Conservation (phyloP, 2,113 vertebrate genomes). For the Chaetorhynchus papuensis region DNA sequence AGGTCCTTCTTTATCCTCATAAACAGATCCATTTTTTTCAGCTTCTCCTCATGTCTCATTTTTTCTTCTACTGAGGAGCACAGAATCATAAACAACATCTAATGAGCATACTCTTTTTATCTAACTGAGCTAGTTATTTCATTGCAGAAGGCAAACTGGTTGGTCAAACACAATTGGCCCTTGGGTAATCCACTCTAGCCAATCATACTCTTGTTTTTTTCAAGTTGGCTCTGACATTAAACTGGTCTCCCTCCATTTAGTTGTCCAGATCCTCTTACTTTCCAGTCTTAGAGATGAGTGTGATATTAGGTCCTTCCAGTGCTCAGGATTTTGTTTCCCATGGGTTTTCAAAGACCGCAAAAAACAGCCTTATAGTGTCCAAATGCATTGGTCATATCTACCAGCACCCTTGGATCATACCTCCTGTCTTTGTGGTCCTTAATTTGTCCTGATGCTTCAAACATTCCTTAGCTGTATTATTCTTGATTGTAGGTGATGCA, state of each 20-base stretch:
- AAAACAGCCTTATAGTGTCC: background rate
- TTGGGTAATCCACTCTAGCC: background rate
- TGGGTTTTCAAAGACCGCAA: background rate
- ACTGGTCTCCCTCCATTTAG: background rate
- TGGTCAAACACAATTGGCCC: background rate
- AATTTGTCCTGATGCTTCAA: background rate
- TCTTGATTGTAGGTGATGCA: background rate
- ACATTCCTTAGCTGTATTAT: background rate
- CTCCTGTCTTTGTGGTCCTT: background rate
- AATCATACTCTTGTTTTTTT: background rate
- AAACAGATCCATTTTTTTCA: background rate
- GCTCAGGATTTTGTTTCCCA: background rate
- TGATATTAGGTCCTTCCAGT: background rate
- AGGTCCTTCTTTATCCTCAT: background rate
- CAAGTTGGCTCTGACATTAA: background rate
- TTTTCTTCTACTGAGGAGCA: background rate
- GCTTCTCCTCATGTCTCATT: background rate
- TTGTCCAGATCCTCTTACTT: background rate
- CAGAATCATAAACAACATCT: background rate
- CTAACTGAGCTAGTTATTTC: background rate
- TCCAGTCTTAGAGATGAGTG: background rate
- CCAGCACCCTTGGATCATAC: background rate
- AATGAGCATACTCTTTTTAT: background rate
- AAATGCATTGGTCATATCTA: background rate
- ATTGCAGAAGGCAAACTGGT: background rate